Evolutionary conservation across 2,888 invertebrate species (phyloP).

Genomic region (Parnassius apollo): DNA sequence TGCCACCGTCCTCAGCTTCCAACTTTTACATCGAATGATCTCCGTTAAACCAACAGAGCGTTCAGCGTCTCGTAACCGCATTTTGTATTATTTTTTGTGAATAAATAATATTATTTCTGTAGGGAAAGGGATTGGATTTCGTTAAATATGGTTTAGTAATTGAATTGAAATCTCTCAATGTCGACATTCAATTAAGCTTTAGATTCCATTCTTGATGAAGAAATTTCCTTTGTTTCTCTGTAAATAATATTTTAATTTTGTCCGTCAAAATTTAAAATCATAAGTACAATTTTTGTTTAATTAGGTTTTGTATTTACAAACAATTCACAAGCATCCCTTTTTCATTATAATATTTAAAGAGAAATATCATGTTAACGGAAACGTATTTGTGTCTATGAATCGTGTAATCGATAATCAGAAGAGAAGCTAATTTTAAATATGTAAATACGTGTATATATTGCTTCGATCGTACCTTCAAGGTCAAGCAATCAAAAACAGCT

Average conservation of each 20-base stretch:
- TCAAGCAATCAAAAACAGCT: no score
- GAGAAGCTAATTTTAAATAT: no score
- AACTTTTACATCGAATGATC: slow-evolving; percentile 79
- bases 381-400: no score
- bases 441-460: no score
- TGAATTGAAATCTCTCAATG: slow-evolving; percentile 82
- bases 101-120: slow-evolving; percentile 80
- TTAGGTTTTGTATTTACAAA: no score
- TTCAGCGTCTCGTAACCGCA: slow-evolving; percentile 63
- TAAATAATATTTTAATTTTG: slow-evolving; percentile 64
- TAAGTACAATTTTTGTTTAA: slow-evolving; percentile 14
- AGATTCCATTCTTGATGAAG: slow-evolving; percentile 69
- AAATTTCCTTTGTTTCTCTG: slow-evolving; percentile 71
- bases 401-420: no score
- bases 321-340: no score
- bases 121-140: slow-evolving; percentile 81
- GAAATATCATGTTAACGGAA: no score
- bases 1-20: slow-evolving; percentile 64
- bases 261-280: slow-evolving; percentile 25
- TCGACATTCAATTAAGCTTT: slow-evolving; percentile 80
- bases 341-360: no score
- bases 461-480: no score
- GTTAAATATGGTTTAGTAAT: slow-evolving; percentile 82
- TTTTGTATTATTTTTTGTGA: slow-evolving; percentile 80
- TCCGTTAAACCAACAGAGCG: slow-evolving; percentile 77